Conservation (phyloP, 2,113 vertebrate genomes). For the Brevimyrus niger region DNA sequence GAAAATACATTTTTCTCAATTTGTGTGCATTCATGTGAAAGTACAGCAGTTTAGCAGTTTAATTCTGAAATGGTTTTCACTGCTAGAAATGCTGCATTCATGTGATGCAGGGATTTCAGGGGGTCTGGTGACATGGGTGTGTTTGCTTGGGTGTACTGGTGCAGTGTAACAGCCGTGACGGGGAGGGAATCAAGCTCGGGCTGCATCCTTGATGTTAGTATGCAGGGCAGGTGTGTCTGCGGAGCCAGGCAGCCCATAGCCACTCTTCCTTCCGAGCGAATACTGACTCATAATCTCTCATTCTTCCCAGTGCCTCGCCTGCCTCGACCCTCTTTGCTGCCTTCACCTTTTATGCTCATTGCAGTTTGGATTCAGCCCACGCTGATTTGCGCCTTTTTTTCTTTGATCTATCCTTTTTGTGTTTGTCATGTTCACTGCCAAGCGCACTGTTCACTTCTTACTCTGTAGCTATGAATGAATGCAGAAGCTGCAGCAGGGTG, state of each 20-base stretch:
- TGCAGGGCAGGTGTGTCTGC: conserved; percentile 75
- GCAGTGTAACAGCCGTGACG: conserved; percentile 24
- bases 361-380: background rate
- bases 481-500: background rate
- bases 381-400: background rate
- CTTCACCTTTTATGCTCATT: background rate
- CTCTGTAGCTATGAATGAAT: conserved; percentile 21
- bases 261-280: background rate
- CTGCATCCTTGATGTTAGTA: conserved; percentile 63
- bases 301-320: background rate
- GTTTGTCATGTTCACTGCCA: conserved; percentile 18
- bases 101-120: background rate
- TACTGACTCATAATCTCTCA: conserved; percentile 3
- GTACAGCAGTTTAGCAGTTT: background rate
- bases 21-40: background rate
- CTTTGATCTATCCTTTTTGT: background rate
- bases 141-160: conserved; percentile 28
- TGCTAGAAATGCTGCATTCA: background rate
- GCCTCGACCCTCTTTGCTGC: background rate
- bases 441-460: background rate
- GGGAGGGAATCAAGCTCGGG: conserved; percentile 21
- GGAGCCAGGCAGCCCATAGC: conserved; percentile 42
- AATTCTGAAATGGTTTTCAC: background rate
- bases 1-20: background rate
- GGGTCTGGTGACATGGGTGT: background rate